Conservation (phyloP, 1,140 invertebrate genomes). For the Caenorhabditis remanei region DNA sequence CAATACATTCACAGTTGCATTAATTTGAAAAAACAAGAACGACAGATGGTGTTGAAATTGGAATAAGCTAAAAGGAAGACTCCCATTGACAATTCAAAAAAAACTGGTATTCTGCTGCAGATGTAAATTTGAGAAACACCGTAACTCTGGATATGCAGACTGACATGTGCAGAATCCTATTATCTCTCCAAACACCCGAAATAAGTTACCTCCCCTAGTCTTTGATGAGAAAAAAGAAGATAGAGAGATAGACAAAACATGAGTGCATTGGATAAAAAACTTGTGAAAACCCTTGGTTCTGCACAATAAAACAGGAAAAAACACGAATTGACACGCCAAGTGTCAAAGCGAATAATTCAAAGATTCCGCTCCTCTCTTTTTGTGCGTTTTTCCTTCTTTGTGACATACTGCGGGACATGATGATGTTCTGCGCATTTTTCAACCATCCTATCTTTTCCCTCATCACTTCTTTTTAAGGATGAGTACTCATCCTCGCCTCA, state of each 20-base stretch:
- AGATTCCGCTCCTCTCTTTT: slow-evolving; percentile 42
- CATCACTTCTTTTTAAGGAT: slow-evolving; percentile 36
- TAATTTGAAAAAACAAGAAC: too few species aligned
- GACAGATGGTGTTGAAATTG: too few species aligned
- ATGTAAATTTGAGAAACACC: too few species aligned
- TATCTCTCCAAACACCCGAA: not conserved
- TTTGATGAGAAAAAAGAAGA: not conserved
- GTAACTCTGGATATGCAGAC: too few species aligned
- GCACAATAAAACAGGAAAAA: slow-evolving; percentile 52
- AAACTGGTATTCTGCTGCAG: too few species aligned
- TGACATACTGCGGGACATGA: slow-evolving; percentile 21
- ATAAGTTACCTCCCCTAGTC: not conserved
- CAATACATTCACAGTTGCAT: too few species aligned
- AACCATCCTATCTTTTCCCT: slow-evolving; percentile 50
- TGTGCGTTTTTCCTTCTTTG: slow-evolving; percentile 22
- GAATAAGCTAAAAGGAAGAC: too few species aligned
- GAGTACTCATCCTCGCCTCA: not conserved
- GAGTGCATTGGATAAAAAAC: slow-evolving; percentile 20
- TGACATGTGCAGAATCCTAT: too few species aligned
- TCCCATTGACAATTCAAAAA: too few species aligned
- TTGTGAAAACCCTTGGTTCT: slow-evolving; percentile 43
- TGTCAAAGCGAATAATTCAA: slow-evolving; percentile 56
- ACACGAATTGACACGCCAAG: slow-evolving; percentile 47
- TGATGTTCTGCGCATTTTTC: slow-evolving; percentile 46
- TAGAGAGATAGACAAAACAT: slow-evolving; percentile 30